These are phyloP conservation scores for Gyrodactylus bullatarudis DNA, from an alignment of 1,140 invertebrate species.

Conservation along the genomic window DNA sequence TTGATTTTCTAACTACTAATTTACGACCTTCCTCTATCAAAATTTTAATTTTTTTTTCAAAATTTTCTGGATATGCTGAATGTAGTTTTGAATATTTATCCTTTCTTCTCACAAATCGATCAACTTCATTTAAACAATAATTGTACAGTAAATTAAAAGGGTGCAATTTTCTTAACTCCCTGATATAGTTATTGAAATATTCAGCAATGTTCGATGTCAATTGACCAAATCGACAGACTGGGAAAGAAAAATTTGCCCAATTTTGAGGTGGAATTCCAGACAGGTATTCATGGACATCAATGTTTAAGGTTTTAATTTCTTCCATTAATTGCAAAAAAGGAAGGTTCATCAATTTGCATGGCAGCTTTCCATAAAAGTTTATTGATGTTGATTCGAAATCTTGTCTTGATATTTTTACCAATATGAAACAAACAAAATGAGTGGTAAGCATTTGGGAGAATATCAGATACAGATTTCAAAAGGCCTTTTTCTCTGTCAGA, in stretches of 20 bases:
- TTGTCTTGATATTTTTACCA: background rate
- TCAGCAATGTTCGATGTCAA: background rate
- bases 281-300: background rate
- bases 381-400: background rate
- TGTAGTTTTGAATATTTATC: too few relatives aligned
- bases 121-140: too few relatives aligned
- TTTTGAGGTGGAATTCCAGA: background rate
- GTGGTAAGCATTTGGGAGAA: background rate
- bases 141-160: too few relatives aligned
- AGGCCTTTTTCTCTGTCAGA: background rate
- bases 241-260: background rate
- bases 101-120: too few relatives aligned
- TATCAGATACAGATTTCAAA: background rate
- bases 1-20: too few relatives aligned
- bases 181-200: too few relatives aligned
- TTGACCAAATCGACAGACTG: background rate
- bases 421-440: background rate
- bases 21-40: too few relatives aligned
- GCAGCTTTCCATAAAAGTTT: background rate
- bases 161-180: too few relatives aligned
- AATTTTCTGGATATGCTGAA: too few relatives aligned
- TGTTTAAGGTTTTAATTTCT: background rate
- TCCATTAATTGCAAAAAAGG: background rate
- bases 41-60: too few relatives aligned
- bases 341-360: background rate